phyloP scores from a whole-genome alignment of 2,113 vertebrate genomes.

The Hippoglossus stenolepis region DNA sequence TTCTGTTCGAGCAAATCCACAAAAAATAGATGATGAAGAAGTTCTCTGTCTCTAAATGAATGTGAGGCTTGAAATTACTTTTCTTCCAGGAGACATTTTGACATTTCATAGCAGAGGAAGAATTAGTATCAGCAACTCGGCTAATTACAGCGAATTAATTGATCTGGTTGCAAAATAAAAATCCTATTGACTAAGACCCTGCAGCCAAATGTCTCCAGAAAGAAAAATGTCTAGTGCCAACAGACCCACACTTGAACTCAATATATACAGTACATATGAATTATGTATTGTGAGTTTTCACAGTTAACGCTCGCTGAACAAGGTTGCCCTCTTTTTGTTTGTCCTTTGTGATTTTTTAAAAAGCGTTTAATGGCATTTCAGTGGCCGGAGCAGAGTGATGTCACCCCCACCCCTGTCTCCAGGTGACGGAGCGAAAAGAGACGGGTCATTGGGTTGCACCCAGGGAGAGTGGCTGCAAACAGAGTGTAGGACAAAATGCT shows the following conservation, averaged over 20 bases:
- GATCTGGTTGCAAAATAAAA: too few species aligned
- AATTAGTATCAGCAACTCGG: too few species aligned
- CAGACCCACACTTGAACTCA: not conserved
- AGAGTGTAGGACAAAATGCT: constrained; percentile 67
- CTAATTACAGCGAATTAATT: too few species aligned
- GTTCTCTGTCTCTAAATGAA: not conserved
- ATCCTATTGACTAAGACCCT: too few species aligned
- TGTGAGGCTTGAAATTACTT: too few species aligned
- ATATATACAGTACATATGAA: not conserved
- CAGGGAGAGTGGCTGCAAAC: constrained; percentile 56
- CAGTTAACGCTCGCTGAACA: not conserved
- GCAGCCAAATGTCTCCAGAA: too few species aligned
- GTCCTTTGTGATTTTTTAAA: constrained; percentile 16
- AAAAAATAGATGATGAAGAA: not conserved
- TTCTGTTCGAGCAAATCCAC: too few species aligned
- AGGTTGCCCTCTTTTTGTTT: not conserved
- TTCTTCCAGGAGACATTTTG: too few species aligned
- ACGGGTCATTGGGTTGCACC: constrained; percentile 67
- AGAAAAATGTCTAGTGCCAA: too few species aligned
- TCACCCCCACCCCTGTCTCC: constrained; percentile 41
- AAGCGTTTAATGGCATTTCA: constrained; percentile 2
- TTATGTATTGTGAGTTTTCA: not conserved
- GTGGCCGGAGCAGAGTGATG: constrained; percentile 27
- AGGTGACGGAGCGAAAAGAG: constrained; percentile 60
- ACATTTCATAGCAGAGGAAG: too few species aligned